Conservation (phyloP, 2,888 invertebrate species). For the Abrostola tripartita region DNA sequence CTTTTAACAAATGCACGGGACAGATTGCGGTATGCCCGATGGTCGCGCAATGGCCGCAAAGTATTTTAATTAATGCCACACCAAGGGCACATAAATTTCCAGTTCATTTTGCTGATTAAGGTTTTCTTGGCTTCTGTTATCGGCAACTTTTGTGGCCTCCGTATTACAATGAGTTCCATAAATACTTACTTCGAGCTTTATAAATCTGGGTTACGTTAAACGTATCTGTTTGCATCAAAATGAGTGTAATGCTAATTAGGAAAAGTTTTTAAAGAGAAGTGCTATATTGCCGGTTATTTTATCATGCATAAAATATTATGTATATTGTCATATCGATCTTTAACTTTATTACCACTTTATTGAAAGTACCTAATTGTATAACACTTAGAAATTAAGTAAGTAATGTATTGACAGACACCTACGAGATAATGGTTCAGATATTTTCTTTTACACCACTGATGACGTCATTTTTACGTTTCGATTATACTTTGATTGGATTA, state of each 20-base stretch:
- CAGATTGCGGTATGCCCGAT: constrained; percentile 70
- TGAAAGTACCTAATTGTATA: too few relatives aligned
- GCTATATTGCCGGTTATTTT: too few relatives aligned
- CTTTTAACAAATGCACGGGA: constrained; percentile 66
- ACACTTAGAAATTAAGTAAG: too few relatives aligned
- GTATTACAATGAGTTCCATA: constrained; percentile 23
- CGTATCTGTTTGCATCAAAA: not conserved
- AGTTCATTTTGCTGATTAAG: constrained; percentile 74
- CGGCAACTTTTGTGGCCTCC: constrained; percentile 41
- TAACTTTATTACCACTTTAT: too few relatives aligned
- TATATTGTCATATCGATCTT: too few relatives aligned
- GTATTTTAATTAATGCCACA: constrained; percentile 83
- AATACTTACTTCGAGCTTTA: constrained; percentile 11
- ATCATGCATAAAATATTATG: too few relatives aligned
- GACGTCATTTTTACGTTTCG: not conserved
- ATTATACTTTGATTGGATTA: constrained; percentile 5
- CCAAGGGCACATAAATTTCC: constrained; percentile 74
- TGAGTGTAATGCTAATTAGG: constrained; percentile 1
- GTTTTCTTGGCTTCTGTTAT: constrained; percentile 60
- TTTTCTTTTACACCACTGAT: too few relatives aligned
- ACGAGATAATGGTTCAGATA: too few relatives aligned
- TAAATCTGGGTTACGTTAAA: not conserved
- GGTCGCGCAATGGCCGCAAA: constrained; percentile 67
- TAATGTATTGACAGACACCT: too few relatives aligned
- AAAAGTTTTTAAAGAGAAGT: not conserved